A percentile compares a stretch with the other conserved stretches of the same genome.
These are phyloP conservation scores for Hippocampus comes DNA, from an alignment of 2,113 vertebrate species.

Conservation along the genomic window DNA sequence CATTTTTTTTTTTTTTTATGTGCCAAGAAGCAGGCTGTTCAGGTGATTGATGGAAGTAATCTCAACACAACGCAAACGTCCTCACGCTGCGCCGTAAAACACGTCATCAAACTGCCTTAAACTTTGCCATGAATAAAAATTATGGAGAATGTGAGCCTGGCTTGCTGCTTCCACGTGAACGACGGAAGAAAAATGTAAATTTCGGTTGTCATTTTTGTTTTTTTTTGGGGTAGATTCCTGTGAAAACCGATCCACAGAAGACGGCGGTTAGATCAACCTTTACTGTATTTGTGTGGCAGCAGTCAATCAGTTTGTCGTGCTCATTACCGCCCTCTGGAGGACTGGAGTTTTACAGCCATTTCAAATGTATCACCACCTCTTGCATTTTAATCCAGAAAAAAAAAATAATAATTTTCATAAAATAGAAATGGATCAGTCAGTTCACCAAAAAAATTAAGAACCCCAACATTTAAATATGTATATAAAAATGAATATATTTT, in stretches of 20 bases:
- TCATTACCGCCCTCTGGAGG: not conserved
- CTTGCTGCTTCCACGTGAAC: not conserved
- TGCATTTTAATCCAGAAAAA: too few relatives aligned
- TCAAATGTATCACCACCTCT: not conserved
- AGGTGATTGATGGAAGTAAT: slow-evolving; percentile 10
- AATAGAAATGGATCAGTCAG: too few relatives aligned
- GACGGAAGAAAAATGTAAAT: not conserved
- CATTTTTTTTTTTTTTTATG: not conserved
- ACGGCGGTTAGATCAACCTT: not conserved
- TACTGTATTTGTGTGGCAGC: not conserved
- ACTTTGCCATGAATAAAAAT: slow-evolving; percentile 1
- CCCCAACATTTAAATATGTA: not conserved
- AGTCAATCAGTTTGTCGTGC: not conserved
- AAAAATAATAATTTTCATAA: too few relatives aligned
- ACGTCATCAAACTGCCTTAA: slow-evolving; percentile 1
- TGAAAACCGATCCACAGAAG: not conserved
- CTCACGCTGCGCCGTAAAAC: not conserved
- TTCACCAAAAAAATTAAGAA: too few relatives aligned
- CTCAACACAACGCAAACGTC: not conserved
- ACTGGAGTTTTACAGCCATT: not conserved
- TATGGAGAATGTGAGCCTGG: not conserved
- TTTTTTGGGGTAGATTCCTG: not conserved
- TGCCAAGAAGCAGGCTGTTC: not conserved
- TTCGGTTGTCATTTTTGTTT: not conserved
- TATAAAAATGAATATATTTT: not conserved